Percentiles rank a stretch among this genome's conserved stretches.
Conservation (phyloP, 2,797 vertebrate species). For the Natrix natrix region DNA sequence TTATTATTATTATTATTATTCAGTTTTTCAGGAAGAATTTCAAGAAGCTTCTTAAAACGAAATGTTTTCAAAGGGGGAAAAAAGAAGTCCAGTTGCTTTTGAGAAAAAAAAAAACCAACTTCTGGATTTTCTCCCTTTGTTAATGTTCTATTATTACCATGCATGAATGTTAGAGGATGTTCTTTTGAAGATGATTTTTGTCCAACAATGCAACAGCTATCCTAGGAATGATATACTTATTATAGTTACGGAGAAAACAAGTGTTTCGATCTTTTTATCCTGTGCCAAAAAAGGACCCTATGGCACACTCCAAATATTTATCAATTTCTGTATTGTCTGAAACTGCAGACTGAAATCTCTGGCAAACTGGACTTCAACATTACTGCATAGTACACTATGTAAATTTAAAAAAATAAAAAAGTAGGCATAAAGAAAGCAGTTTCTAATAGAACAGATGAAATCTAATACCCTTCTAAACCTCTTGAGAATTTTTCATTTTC, state of each 20-base stretch:
- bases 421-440: not conserved
- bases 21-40: not conserved
- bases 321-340: not conserved
- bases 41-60: not conserved
- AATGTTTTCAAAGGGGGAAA: not conserved
- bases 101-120: not conserved
- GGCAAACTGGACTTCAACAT: not conserved
- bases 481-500: not conserved
- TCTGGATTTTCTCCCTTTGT: not conserved
- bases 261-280: not conserved
- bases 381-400: not conserved
- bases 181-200: not conserved
- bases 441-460: not conserved
- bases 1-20: no score
- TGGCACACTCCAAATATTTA: not conserved
- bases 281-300: not conserved
- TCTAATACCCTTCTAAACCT: not conserved
- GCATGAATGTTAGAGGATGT: not conserved
- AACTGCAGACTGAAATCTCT: not conserved
- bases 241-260: not conserved
- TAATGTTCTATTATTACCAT: not conserved
- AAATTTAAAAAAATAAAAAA: not conserved
- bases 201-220: not conserved
- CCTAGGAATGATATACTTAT: not conserved
- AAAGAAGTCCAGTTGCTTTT: not conserved